Evolutionary conservation across 92 coral and sea anemone genomes (phyloP).

Genomic region (Scolanthus callimorphus): DNA sequence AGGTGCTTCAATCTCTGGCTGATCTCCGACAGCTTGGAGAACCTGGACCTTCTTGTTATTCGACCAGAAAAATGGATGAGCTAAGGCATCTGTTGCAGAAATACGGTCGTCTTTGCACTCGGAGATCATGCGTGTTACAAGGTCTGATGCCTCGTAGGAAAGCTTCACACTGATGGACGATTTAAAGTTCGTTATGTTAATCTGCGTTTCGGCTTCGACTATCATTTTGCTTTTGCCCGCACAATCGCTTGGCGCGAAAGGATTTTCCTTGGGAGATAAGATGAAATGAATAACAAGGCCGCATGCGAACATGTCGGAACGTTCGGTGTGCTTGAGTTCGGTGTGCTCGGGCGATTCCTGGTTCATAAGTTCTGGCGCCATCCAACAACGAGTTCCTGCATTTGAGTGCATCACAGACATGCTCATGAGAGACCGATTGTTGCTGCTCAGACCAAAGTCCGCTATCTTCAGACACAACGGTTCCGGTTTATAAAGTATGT

Average conservation of each 20-base stretch:
- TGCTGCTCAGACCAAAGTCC: conserved; percentile 28
- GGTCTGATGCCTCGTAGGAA: conserved; percentile 25
- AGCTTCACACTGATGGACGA: not conserved
- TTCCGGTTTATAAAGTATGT: conserved; percentile 30
- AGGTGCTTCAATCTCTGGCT: conserved; percentile 42
- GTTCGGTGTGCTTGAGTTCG: not conserved
- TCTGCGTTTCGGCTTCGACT: conserved; percentile 9
- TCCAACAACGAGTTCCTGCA: conserved; percentile 22
- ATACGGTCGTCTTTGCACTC: conserved; percentile 7
- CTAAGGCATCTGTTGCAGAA: conserved; percentile 6
- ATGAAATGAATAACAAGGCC: conserved; percentile 16
- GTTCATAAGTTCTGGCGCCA: no score
- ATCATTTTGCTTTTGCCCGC: not conserved
- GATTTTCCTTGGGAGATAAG: conserved; percentile 26
- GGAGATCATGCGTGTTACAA: conserved; percentile 8
- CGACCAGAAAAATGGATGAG: no score
- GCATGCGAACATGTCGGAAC: no score
- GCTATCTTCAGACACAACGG: not conserved
- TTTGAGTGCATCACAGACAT: no score
- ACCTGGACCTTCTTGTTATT: no score
- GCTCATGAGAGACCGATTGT: not conserved
- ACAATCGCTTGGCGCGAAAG: conserved; percentile 8
- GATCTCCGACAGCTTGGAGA: no score
- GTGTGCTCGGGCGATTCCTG: not conserved
- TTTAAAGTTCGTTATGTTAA: not conserved